Percentiles rank a stretch among this genome's conserved stretches.
phyloP scores from a whole-genome alignment of 2,113 vertebrate species.

The Alouatta palliata region DNA sequence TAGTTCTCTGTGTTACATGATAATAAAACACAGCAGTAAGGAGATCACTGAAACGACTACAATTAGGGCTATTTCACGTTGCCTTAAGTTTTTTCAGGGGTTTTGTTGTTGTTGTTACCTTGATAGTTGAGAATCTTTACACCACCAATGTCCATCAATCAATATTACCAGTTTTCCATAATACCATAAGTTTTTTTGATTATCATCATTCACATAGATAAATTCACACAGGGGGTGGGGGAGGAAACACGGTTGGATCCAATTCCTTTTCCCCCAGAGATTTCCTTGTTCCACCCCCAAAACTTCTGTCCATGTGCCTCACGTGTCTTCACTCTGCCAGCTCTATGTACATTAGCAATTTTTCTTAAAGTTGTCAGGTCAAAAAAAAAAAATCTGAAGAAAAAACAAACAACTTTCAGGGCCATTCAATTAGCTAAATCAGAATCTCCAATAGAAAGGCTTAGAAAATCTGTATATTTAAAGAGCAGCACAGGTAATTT shows the following conservation, averaged over 20 bases:
- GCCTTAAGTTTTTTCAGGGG: neutral
- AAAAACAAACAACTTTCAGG: neutral
- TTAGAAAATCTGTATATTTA: neutral
- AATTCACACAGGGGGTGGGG: neutral
- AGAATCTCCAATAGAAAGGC: neutral
- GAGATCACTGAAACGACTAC: neutral
- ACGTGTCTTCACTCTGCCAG: neutral
- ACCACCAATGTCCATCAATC: neutral
- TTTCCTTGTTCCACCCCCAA: neutral
- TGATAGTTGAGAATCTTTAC: neutral
- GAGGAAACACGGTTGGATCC: neutral
- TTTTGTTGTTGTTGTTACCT: neutral
- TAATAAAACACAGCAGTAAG: neutral
- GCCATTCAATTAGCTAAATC: neutral
- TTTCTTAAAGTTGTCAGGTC: neutral
- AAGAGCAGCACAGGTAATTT: neutral
- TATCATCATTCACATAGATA: neutral
- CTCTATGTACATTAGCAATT: neutral
- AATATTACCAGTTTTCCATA: conserved; percentile 31
- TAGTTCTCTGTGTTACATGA: neutral
- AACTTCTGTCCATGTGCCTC: neutral
- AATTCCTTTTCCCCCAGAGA: neutral
- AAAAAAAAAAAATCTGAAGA: neutral
- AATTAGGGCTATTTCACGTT: neutral
- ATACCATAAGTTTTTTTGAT: neutral